These are phyloP conservation scores for Anguilla marmorata DNA, from an alignment of 2,797 vertebrate species.

Conservation along the genomic window DNA sequence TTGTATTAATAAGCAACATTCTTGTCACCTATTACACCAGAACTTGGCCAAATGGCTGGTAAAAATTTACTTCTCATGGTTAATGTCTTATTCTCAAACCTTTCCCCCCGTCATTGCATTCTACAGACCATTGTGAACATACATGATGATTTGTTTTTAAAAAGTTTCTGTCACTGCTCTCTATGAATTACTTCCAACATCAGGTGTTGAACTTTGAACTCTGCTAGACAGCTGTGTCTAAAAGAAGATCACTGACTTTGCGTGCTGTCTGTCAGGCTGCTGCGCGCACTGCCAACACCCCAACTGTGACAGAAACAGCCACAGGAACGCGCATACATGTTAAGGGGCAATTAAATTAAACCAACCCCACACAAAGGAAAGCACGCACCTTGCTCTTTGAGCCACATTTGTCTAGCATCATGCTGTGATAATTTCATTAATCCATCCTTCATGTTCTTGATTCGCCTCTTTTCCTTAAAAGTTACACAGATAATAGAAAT, in stretches of 20 bases:
- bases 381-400: conserved; percentile 12
- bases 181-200: not conserved
- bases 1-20: not conserved
- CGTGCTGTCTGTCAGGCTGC: conserved; percentile 1
- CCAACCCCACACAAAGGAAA: not conserved
- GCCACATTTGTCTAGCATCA: conserved; percentile 10
- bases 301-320: conserved; percentile 23
- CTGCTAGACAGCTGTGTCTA: not conserved
- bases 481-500: not conserved
- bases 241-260: not conserved
- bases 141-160: not conserved
- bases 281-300: not conserved
- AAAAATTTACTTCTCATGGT: not conserved
- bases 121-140: not conserved
- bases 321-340: conserved; percentile 22
- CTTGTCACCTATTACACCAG: not conserved
- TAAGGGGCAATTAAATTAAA: conserved; percentile 24
- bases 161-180: not conserved
- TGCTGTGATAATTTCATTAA: conserved; percentile 26
- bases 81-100: not conserved
- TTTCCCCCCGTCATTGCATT: not conserved
- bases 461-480: not conserved
- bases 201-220: conserved; percentile 5
- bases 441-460: conserved; percentile 11
- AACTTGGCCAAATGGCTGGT: not conserved